A percentile compares a stretch with the other conserved stretches of the same genome.
Evolutionary conservation across 1,140 invertebrate genomes (phyloP).

Genomic region (Eubasilissa regina): DNA sequence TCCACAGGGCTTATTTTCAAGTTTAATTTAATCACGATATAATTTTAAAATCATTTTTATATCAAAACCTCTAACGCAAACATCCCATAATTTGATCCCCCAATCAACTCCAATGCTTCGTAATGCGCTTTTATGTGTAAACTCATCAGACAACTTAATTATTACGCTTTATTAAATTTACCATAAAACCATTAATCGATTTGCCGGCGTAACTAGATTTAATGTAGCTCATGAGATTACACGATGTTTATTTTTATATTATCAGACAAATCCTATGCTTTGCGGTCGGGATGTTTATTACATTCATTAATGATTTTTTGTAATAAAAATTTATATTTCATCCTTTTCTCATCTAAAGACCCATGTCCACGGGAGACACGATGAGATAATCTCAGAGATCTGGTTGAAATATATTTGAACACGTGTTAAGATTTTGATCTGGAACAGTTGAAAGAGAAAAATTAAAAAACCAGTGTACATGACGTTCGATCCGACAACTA

Average conservation of each 20-base stretch:
- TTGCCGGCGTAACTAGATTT: constrained; percentile 21
- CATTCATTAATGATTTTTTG: too few relatives aligned
- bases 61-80: too few relatives aligned
- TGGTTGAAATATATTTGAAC: too few relatives aligned
- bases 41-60: not conserved
- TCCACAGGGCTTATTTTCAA: not conserved
- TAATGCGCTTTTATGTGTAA: constrained; percentile 22
- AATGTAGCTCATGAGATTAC: not conserved
- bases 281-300: too few relatives aligned
- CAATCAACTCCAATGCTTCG: not conserved
- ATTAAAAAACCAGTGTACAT: too few relatives aligned
- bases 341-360: too few relatives aligned
- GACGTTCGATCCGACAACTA: too few relatives aligned
- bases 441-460: too few relatives aligned
- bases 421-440: too few relatives aligned
- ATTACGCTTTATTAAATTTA: constrained; percentile 43
- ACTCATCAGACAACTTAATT: constrained; percentile 43
- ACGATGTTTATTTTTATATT: not conserved
- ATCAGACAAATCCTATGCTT: not conserved
- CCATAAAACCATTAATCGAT: constrained; percentile 39
- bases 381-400: too few relatives aligned
- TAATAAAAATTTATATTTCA: too few relatives aligned
- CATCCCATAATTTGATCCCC: constrained; percentile 8
- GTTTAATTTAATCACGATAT: not conserved
- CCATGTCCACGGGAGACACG: too few relatives aligned